A percentile compares a stretch with the other conserved stretches of the same genome.
Conservation (phyloP, 2,888 invertebrate species). For the Eupithecia vulgata region DNA sequence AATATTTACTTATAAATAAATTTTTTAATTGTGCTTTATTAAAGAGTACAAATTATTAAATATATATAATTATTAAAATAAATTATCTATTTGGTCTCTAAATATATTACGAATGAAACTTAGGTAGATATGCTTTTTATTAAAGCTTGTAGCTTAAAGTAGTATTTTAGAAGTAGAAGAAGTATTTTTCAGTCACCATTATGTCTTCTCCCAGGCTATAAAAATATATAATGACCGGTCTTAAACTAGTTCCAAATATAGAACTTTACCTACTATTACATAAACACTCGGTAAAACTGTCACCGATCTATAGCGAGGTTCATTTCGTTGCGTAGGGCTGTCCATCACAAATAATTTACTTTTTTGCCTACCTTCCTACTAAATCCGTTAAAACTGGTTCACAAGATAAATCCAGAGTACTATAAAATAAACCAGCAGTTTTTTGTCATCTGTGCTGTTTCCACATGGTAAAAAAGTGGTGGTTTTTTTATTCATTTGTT, state of each 20-base stretch:
- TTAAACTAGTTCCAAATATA: slow-evolving; percentile 51
- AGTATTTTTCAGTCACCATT: neutral
- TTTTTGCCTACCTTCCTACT: neutral
- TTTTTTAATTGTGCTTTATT: too few species aligned
- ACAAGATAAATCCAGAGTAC: neutral
- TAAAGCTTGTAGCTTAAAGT: too few species aligned
- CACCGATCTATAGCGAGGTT: slow-evolving; percentile 44
- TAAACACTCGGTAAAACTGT: slow-evolving; percentile 56
- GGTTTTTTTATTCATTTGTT: neutral
- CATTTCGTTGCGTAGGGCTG: slow-evolving; percentile 35
- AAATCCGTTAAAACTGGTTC: neutral
- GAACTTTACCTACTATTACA: slow-evolving; percentile 51
- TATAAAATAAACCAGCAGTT: neutral
- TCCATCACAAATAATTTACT: neutral
- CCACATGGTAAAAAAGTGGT: neutral
- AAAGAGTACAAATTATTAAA: too few species aligned
- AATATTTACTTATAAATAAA: too few species aligned
- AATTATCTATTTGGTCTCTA: too few species aligned
- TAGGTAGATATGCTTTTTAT: neutral
- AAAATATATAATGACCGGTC: slow-evolving; percentile 38
- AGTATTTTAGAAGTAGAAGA: neutral
- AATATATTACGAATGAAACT: too few species aligned
- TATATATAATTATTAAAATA: too few species aligned
- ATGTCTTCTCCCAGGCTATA: slow-evolving; percentile 21
- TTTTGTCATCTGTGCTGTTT: too few species aligned